Evolutionary conservation across 35 echinoderm and acorn worm genomes (phyloP).

Genomic region (Apostichopus californicus): DNA sequence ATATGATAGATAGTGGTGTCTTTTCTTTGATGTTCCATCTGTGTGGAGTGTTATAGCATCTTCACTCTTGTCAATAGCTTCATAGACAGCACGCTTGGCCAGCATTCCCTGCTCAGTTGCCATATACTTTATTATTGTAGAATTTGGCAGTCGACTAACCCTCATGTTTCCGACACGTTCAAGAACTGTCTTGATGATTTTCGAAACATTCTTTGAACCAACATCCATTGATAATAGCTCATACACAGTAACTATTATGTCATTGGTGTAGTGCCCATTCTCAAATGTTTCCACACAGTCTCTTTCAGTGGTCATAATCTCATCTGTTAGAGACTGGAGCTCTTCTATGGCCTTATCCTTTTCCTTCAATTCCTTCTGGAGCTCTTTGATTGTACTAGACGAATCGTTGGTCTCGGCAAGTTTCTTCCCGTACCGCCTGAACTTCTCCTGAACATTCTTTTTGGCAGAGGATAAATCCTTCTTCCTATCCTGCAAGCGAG

Average conservation of each 20-base stretch:
- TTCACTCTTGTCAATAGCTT: constrained; percentile 25
- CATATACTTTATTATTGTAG: too few relatives aligned
- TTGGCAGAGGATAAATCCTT: constrained; percentile 16
- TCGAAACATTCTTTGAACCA: too few relatives aligned
- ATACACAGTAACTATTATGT: constrained; percentile 51
- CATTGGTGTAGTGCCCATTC: constrained; percentile 65
- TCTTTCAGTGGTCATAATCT: constrained; percentile 38
- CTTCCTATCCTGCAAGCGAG: not conserved
- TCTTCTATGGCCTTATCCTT: constrained; percentile 45
- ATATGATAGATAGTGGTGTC: constrained; percentile 51
- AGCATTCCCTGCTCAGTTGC: too few relatives aligned
- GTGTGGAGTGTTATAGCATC: constrained; percentile 55
- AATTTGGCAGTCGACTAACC: too few relatives aligned
- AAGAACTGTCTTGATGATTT: too few relatives aligned
- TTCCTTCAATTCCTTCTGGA: constrained; percentile 5
- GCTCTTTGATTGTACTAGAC: constrained; percentile 12
- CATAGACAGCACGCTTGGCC: not conserved
- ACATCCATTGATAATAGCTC: constrained; percentile 68
- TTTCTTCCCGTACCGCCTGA: constrained; percentile 2
- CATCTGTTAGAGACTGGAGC: constrained; percentile 41
- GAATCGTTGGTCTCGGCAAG: not conserved
- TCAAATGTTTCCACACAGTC: constrained; percentile 52
- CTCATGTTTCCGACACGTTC: too few relatives aligned
- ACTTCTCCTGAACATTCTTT: constrained; percentile 1
- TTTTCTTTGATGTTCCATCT: constrained; percentile 58